phyloP scores from a whole-genome alignment of 2,113 vertebrate genomes.

The Scomber colias region DNA sequence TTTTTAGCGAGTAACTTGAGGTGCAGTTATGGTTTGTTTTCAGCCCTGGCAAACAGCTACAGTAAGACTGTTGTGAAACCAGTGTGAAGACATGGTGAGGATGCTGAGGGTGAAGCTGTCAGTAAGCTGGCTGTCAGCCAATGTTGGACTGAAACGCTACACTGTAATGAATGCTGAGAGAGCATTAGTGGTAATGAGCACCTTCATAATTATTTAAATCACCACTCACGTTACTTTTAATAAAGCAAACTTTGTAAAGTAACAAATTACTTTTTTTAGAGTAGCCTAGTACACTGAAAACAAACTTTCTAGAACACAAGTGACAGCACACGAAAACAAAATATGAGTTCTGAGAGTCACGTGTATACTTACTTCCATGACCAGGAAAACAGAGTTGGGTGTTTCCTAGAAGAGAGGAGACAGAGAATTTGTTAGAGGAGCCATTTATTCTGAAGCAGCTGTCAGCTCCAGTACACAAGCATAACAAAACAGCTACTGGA shows the following conservation, averaged over 20 bases:
- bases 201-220: background rate
- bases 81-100: background rate
- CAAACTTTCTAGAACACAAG: background rate
- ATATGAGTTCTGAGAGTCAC: background rate
- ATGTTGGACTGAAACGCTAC: background rate
- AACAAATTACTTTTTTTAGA: background rate
- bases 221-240: background rate
- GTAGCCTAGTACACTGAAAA: too few species aligned
- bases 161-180: background rate
- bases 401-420: conserved; percentile 91
- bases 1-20: conserved; percentile 57
- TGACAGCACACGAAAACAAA: background rate
- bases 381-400: conserved; percentile 94
- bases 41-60: conserved; percentile 27
- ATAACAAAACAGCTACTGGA: background rate
- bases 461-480: background rate
- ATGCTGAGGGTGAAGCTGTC: conserved; percentile 1
- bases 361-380: conserved; percentile 93
- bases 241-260: background rate
- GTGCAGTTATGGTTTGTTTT: conserved; percentile 60
- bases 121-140: background rate
- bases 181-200: background rate
- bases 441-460: conserved; percentile 33
- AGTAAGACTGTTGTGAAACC: conserved; percentile 53
- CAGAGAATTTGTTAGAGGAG: conserved; percentile 46